phyloP scores from a whole-genome alignment of 2,113 vertebrate genomes.

The Macroglossus sobrinus region DNA sequence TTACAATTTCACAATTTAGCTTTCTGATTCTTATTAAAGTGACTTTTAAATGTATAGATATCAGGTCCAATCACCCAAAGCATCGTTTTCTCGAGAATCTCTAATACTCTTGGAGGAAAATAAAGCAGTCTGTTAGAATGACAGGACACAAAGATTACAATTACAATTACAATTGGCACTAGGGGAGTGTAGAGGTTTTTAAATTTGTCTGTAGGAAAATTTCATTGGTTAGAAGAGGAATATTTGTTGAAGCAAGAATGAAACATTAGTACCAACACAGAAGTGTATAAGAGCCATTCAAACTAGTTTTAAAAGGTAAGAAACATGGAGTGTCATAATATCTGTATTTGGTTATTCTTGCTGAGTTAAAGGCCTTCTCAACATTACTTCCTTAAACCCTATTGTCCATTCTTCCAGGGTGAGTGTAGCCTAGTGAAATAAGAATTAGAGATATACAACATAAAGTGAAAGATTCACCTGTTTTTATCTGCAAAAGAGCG shows the following conservation, averaged over 20 bases:
- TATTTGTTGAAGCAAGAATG: neutral
- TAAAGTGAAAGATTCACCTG: neutral
- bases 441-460: neutral
- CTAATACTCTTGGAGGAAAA: neutral
- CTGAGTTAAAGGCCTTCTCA: neutral
- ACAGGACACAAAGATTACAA: neutral
- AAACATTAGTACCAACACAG: neutral
- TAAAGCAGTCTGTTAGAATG: neutral
- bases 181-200: fast-evolving
- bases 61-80: neutral
- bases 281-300: neutral
- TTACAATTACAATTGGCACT: neutral
- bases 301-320: neutral
- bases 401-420: neutral
- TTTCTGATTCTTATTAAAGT: neutral
- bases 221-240: neutral
- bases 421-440: neutral
- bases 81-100: neutral
- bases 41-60: neutral
- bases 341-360: neutral
- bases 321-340: neutral
- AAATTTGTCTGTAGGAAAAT: neutral
- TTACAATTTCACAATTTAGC: neutral
- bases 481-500: neutral
- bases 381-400: neutral